Base-by-base conservation (phyloP, 2,797 vertebrate genomes). In the Orestias chungarensis region DNA sequence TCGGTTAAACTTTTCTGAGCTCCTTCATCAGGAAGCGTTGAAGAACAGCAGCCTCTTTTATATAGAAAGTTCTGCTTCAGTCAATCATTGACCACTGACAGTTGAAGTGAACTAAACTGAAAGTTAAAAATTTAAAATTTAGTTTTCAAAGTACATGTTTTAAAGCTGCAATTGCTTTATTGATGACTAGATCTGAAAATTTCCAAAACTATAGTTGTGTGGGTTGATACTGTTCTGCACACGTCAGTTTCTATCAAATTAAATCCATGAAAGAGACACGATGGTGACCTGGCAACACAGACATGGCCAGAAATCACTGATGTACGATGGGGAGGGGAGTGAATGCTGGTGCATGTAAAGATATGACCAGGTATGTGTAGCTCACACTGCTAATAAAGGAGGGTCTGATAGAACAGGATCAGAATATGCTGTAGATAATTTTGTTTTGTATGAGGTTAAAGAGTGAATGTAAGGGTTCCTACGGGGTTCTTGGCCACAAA, bases 21-120 rank as follows among this genome's bases (percentile, higher is more conserved):
- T 49, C 57, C 15, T 78, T 69, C 68, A 74, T 55, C 35, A 70
- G 55, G 15, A 75, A 33, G 61, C 57, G 42, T 76, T 80, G 55
- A 70, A 74, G 66, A 87, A 79, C 75, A 85, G 71, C 68, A 31
- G 66, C 31, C 40, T 18, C 20, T 43, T 74, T 84, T 70, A 59
- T 78, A 65, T 5, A 35, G 67, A 79, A 74, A 83, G 79, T 71
- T 31, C 71, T 80, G 83, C 81, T 82, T 68, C 77, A 67, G 55
- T 83, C 33, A 23, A 10, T 38, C 10, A 1, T 23, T 61, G 57
- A 61, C 31, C 3, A 23, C 31, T 11, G 1, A 38, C 57, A 61
- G 33, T 18, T 38, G 33, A 35, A 11, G 29, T 2, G 18, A 61
- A 61, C n/a, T 38, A 6, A 61, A 23, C 18, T 11, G 20, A 12